Base-by-base conservation (phyloP, 1,140 invertebrate species). In the Pseudomyrmex pallidus region DNA sequence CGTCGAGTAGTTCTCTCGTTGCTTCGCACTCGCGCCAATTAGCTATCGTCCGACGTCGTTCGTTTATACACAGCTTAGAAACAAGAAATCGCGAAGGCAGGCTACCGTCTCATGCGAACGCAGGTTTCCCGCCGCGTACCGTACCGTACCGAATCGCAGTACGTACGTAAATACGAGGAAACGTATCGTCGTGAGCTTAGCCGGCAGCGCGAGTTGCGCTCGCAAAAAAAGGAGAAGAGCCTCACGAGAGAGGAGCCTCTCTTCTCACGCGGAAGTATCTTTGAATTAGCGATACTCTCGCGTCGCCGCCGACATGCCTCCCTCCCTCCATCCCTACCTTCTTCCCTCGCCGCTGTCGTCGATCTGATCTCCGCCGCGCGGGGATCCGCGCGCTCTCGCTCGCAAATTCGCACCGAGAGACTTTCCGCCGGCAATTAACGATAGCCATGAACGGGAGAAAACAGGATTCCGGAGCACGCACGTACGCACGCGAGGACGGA, bases 331-430 rank as follows among this genome's bases (percentile, higher is more conserved):
- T 22, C 20, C 20, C 20, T 22, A 0, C 20, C 25, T 35, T 35
- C 35, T 35, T 7, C 74, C 82, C 64, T 85, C 85, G 83, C 86
- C 50, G 85, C 82, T 76, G 86, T 86, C 70, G 52, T n/a, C 72
- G 64, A 50, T 4, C 46, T 44, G 56, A 20, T 54, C 54, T 10
- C 15, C 68, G 35, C 35, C 35, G 35, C 35, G 35, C 5, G 77
- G 63, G 78, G 74, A 84, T 82, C 74, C 77, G 84, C 73, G 84
- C 73, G 82, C 83, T 85, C 80, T 85, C 80, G 84, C 80, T 87
- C 68, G 85, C 85, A 80, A 87, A 87, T 87, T 87, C 70, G 54
- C 63, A 2, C 73, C 12, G 3, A 10, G 44, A 56, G 68, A 46
- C 22, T 59, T 56, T 83, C 56, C 73, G 57, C 72, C 35, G 57